These are phyloP conservation scores for Huso huso DNA, from an alignment of 2,797 vertebrate genomes.

Conservation along the genomic window DNA sequence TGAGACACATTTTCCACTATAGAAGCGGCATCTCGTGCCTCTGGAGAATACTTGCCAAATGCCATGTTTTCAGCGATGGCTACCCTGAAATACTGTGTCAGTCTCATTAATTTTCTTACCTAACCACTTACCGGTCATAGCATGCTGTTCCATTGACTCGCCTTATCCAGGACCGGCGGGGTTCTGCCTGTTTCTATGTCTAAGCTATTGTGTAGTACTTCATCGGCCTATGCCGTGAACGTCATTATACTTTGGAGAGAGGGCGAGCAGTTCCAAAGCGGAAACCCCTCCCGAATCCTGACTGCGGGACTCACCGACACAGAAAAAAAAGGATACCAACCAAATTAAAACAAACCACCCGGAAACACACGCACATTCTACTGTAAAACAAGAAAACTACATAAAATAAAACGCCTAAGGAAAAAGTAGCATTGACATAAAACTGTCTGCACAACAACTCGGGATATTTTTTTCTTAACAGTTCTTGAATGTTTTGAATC, in stretches of 20 bases:
- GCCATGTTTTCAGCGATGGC: no score
- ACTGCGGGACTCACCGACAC: constrained; percentile 25
- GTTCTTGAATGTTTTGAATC: constrained; percentile 13
- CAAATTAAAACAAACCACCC: constrained; percentile 27
- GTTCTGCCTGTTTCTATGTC: no score
- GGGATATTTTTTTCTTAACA: not conserved
- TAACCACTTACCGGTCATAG: no score
- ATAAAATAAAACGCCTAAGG: constrained; percentile 8
- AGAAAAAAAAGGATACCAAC: constrained; percentile 17
- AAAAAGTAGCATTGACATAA: not conserved
- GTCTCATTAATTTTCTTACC: no score
- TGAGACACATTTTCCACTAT: no score
- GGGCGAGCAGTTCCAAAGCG: constrained; percentile 29
- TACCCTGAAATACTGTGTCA: no score
- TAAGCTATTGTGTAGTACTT: constrained; percentile 3
- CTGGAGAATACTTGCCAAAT: no score
- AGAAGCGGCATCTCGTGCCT: no score
- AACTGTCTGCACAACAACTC: not conserved
- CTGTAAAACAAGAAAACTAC: constrained; percentile 17
- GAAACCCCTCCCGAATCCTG: constrained; percentile 45
- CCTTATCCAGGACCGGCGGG: no score
- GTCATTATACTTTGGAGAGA: constrained; percentile 28
- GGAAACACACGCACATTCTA: constrained; percentile 35
- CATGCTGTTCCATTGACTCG: no score
- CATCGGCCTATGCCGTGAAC: constrained; percentile 25